These are phyloP conservation scores for Cotesia typhae DNA, from an alignment of 1,140 invertebrate species.

Conservation along the genomic window DNA sequence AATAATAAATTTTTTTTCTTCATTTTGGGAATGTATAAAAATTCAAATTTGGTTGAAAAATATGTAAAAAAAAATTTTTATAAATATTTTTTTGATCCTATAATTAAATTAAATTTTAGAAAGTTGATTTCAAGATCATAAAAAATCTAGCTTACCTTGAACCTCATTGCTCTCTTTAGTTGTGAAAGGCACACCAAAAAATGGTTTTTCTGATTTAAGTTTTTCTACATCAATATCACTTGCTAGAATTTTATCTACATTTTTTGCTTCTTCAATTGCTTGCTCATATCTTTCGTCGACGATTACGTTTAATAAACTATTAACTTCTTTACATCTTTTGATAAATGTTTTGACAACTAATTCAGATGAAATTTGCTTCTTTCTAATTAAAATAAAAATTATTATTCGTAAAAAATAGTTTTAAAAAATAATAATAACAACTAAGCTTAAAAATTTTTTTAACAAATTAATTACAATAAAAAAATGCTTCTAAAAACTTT, in stretches of 20 bases:
- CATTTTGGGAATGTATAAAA: too few relatives aligned
- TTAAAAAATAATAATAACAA: conserved; percentile 5
- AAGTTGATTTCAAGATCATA: background rate
- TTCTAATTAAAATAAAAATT: conserved; percentile 49
- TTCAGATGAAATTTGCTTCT: conserved; percentile 72
- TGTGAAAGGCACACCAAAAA: conserved; percentile 85
- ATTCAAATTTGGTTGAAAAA: too few relatives aligned
- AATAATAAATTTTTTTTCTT: too few relatives aligned
- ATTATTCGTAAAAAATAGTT: background rate
- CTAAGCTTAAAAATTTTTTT: background rate
- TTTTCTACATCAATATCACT: conserved; percentile 61
- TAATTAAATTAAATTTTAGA: background rate
- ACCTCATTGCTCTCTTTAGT: conserved; percentile 73
- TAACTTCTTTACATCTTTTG: conserved; percentile 81
- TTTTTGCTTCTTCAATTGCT: conserved; percentile 79
- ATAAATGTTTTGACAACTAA: conserved; percentile 79
- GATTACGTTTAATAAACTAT: conserved; percentile 81
- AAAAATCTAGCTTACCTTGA: conserved; percentile 60
- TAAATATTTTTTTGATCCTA: background rate
- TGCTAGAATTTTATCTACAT: conserved; percentile 75
- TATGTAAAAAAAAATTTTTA: too few relatives aligned
- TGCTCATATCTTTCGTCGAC: conserved; percentile 80
- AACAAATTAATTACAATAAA: too few relatives aligned
- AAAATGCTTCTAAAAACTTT: too few relatives aligned
- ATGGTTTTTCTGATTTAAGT: conserved; percentile 70